Evolutionary conservation across 2,797 vertebrate genomes (phyloP), one percentile per base, ranked within the genome.

Genomic region (Periparus ater): DNA sequence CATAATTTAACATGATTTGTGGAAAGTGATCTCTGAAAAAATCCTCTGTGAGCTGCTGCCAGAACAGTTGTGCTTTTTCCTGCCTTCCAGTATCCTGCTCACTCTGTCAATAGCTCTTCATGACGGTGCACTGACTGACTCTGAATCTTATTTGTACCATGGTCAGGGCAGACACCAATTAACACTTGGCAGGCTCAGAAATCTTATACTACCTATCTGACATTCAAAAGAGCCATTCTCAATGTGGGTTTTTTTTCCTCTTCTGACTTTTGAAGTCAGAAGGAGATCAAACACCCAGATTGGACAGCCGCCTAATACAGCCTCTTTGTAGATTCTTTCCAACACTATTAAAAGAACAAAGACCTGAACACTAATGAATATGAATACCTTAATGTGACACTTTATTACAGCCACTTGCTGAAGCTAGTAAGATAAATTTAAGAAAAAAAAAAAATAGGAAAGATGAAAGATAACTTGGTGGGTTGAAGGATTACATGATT

Each of bases 141-240:
- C 88, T 79, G 92, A 97, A 91, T 97, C 95, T 96, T 97, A 96
- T 94, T 97, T 97, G 93, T 96, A 89, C 94, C 50, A 19, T 91
- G 95, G 81, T 94, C 71, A 38, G 96, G 93, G 79, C 97, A 97
- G 97, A 96, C 94, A 96, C 97, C 97, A 98, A 97, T 98, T 98
- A 98, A 97, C 96, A 97, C 96, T 98, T 97, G 97, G 96, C 96
- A 97, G 94, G 82, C 95, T 97, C 94, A 96, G 97, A 97, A 98
- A 95, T 96, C 58, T 29, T 97, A 95, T 93, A 95, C 68, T 88
- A 60, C 53, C 70, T 48, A 36, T 97, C 97, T 98, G 97, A 97
- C 97, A 97, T 97, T 97, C 96, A 97, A 95, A 97, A 98, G 96
- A 97, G 93, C 95, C 34, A 17, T 96, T 95, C 96, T 97, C 87